Conservation (phyloP, 2,113 vertebrate species). For the Corapipo altera region DNA sequence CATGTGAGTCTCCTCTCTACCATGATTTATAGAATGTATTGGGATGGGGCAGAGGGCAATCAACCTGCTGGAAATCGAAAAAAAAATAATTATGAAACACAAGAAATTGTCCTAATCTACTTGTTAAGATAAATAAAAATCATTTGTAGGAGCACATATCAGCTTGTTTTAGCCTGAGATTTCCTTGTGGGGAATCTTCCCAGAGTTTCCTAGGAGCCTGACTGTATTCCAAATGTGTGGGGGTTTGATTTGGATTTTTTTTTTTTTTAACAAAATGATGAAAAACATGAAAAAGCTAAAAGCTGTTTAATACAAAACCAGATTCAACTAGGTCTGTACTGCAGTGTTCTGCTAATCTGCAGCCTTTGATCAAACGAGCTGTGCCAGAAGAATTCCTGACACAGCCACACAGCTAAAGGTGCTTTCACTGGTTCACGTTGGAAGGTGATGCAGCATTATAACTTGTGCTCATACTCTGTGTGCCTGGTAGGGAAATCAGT, state of each 20-base stretch:
- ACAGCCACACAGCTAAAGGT: not conserved
- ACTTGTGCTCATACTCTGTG: not conserved
- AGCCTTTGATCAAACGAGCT: not conserved
- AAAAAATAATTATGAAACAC: not conserved
- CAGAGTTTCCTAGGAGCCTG: not conserved
- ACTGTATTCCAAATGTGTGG: accelerated
- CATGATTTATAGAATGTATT: not conserved
- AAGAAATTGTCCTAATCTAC: not conserved
- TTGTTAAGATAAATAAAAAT: not conserved
- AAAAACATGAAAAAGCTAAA: not conserved
- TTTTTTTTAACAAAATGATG: not conserved
- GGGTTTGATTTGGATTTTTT: not conserved
- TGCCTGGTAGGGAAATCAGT: not conserved
- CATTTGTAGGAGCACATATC: not conserved
- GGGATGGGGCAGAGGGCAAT: not conserved
- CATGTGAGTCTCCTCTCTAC: not conserved
- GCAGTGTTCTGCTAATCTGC: not conserved
- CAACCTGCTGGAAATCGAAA: not conserved
- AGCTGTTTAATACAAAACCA: not conserved
- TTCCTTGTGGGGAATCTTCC: not conserved
- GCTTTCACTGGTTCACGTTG: not conserved
- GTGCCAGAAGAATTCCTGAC: not conserved
- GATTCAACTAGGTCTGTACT: not conserved
- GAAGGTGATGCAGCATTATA: constrained; percentile 16
- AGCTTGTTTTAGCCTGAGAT: not conserved